Evolutionary conservation across 2,797 vertebrate genomes (phyloP).

Genomic region (Gallinago nigripennis): DNA sequence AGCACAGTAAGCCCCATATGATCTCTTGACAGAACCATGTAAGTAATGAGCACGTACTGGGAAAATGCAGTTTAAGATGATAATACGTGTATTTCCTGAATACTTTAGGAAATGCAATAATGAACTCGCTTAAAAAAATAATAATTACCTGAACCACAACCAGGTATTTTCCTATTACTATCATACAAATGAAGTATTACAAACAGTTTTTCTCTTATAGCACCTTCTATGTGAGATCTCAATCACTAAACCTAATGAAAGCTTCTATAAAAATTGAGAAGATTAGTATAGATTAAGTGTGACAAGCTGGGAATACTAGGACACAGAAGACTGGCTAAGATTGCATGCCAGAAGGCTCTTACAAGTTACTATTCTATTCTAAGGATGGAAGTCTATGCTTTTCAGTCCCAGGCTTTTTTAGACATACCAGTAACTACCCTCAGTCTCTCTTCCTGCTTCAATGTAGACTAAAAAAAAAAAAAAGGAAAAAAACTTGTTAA

Average conservation of each 20-base stretch:
- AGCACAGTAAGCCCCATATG: background rate
- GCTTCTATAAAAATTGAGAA: background rate
- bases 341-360: background rate
- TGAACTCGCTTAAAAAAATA: background rate
- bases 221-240: background rate
- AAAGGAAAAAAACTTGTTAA: background rate
- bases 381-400: background rate
- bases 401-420: background rate
- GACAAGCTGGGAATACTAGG: background rate
- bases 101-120: background rate
- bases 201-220: background rate
- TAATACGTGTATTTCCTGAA: background rate
- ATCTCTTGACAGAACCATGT: conserved; percentile 1
- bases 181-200: background rate
- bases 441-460: background rate
- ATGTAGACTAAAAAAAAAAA: background rate
- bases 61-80: conserved; percentile 2
- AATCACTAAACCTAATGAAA: background rate
- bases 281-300: background rate
- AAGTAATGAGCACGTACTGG: background rate
- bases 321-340: background rate
- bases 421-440: background rate
- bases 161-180: background rate
- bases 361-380: background rate
- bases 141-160: background rate